Conservation (phyloP, 2,888 invertebrate genomes). For the Sycophila texana region DNA sequence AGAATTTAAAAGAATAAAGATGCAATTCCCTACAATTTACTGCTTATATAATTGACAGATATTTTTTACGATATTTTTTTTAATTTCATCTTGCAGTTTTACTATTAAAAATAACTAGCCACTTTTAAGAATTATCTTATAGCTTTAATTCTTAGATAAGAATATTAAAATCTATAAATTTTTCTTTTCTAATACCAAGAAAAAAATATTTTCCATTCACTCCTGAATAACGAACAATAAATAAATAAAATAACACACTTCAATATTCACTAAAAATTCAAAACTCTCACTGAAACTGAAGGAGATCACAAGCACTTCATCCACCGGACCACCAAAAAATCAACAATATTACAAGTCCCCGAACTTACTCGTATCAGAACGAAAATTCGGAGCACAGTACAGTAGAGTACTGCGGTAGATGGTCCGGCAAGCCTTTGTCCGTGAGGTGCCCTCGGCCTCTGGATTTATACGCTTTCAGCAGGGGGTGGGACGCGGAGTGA, state of each 20-base stretch:
- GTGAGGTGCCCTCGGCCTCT: constrained; percentile 22
- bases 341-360: neutral
- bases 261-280: neutral
- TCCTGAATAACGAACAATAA: neutral
- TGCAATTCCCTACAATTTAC: no score
- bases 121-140: no score
- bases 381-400: neutral
- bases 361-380: constrained; percentile 17
- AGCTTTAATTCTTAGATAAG: no score
- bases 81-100: neutral
- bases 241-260: neutral
- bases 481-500: constrained; percentile 54
- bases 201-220: neutral
- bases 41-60: neutral
- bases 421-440: constrained; percentile 48
- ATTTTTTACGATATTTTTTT: no score
- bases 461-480: constrained; percentile 64
- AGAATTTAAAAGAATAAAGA: no score
- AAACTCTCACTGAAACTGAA: neutral
- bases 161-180: no score
- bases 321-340: neutral
- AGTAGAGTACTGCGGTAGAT: constrained; percentile 28
- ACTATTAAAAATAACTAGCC: no score
- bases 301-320: neutral
- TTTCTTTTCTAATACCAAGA: neutral